Evolutionary conservation across 2,797 vertebrate species (phyloP).

Genomic region (Pseudomugil tenellus): DNA sequence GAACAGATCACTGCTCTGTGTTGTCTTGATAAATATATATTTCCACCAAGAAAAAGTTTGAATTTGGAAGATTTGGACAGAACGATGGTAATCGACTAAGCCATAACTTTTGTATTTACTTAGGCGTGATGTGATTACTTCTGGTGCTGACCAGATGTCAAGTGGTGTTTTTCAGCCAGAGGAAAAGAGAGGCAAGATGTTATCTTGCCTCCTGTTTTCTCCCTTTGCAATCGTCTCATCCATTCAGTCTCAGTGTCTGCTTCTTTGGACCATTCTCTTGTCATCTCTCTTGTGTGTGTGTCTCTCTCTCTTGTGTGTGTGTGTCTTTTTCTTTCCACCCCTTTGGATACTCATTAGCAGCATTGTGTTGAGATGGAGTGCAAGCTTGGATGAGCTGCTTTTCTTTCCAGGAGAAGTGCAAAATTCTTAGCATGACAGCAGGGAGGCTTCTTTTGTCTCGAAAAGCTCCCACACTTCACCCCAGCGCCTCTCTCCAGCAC

Average conservation of each 20-base stretch:
- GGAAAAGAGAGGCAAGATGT: constrained; percentile 34
- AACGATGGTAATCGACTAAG: constrained; percentile 14
- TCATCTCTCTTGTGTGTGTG: constrained; percentile 14
- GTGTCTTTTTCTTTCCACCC: constrained; percentile 12
- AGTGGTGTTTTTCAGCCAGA: constrained; percentile 30
- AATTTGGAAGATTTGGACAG: constrained; percentile 23
- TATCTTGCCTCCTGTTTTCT: constrained; percentile 18
- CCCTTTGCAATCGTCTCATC: constrained; percentile 25
- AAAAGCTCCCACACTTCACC: constrained; percentile 26
- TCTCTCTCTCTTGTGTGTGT: no score
- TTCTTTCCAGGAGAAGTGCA: constrained; percentile 25
- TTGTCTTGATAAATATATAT: constrained; percentile 31
- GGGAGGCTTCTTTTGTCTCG: constrained; percentile 22
- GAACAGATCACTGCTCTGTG: constrained; percentile 25
- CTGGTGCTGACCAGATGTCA: constrained; percentile 55
- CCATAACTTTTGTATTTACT: constrained; percentile 41
- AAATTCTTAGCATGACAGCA: constrained; percentile 25
- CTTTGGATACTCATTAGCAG: constrained; percentile 36
- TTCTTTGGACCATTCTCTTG: constrained; percentile 9
- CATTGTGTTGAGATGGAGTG: constrained; percentile 26
- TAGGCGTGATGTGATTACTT: constrained; percentile 42
- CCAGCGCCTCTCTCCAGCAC: constrained; percentile 13
- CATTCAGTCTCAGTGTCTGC: constrained; percentile 16
- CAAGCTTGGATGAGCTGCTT: constrained; percentile 14
- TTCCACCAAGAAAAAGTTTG: constrained; percentile 16